phyloP scores from a whole-genome alignment of 2,797 vertebrate species.

The Liasis olivaceus region DNA sequence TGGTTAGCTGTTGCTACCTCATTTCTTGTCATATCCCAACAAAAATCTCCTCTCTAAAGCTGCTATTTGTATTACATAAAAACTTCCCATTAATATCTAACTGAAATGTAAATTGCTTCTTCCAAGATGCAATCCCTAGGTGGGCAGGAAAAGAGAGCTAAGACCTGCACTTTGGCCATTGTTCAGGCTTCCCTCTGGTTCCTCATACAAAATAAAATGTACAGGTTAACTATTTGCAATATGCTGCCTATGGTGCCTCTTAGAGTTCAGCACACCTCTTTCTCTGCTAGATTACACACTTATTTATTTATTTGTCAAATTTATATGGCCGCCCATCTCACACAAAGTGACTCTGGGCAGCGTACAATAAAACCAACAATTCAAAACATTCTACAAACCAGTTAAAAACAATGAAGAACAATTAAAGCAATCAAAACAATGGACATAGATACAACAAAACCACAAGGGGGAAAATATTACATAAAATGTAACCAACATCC shows the following conservation, averaged over 20 bases:
- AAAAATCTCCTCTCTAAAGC: background rate
- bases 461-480: background rate
- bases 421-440: background rate
- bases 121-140: background rate
- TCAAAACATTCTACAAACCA: background rate
- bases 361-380: background rate
- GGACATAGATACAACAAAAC: background rate
- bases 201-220: background rate
- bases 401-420: background rate
- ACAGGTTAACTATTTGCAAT: background rate
- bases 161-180: background rate
- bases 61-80: background rate
- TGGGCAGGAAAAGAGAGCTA: background rate
- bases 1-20: background rate
- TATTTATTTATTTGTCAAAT: background rate
- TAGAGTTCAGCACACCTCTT: background rate
- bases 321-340: background rate
- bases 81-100: background rate
- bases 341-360: background rate
- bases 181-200: background rate
- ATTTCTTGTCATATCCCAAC: background rate
- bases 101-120: background rate
- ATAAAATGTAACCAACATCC: background rate
- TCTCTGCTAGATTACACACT: background rate
- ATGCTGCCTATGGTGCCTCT: background rate